These are phyloP conservation scores for Philotrypesis tridentata DNA, from an alignment of 1,140 invertebrate genomes.

Conservation along the genomic window DNA sequence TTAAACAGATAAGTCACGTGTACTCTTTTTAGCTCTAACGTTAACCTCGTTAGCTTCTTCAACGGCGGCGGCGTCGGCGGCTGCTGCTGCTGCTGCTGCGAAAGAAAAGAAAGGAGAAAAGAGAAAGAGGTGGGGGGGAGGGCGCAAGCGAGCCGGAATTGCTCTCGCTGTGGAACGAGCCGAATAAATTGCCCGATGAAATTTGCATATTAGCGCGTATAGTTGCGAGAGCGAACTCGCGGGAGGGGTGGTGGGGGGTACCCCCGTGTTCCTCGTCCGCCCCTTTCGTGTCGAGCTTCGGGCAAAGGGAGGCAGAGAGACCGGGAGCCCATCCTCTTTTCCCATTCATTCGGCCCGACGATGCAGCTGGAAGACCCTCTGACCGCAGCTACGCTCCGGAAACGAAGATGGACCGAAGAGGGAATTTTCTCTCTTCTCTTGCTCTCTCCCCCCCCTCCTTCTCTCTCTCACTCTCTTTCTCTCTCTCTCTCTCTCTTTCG, in stretches of 20 bases:
- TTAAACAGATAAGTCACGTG: conserved; percentile 49
- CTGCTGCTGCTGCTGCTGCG: background rate
- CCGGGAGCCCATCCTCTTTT: conserved; percentile 22
- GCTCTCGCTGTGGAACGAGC: conserved; percentile 30
- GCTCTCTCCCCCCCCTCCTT: too few relatives aligned
- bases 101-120: conserved; percentile 25
- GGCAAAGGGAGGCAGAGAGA: background rate
- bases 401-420: background rate
- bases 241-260: background rate
- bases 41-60: conserved; percentile 46
- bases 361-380: conserved; percentile 5
- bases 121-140: background rate
- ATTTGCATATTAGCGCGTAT: conserved; percentile 52
- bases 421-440: too few relatives aligned
- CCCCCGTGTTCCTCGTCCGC: conserved; percentile 43
- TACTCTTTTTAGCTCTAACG: conserved; percentile 42
- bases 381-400: conserved; percentile 25
- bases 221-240: conserved; percentile 9
- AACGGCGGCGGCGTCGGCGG: background rate
- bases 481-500: background rate
- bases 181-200: conserved; percentile 52
- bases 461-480: background rate
- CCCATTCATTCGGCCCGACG: conserved; percentile 37
- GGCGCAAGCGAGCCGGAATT: conserved; percentile 35
- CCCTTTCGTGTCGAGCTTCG: conserved; percentile 41